Base-by-base conservation (phyloP, 2,888 invertebrate species). In the Halocaridina rubra region DNA sequence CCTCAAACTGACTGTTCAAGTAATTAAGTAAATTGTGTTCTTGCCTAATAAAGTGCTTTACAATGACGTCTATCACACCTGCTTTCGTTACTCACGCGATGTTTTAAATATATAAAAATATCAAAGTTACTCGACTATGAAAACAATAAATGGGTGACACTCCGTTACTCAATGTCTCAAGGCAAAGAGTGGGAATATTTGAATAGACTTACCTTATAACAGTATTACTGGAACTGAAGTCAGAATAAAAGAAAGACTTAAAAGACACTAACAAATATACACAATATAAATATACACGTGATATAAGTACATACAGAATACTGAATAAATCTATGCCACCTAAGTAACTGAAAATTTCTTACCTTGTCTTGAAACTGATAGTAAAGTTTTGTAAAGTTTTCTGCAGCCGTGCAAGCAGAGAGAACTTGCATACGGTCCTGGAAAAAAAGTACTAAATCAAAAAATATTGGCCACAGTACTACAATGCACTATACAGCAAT, bases 351-450 rank as follows among this genome's bases (percentile, higher is more conserved):
- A 16, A 7, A 5, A n/a, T 5, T 16, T 69, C 85, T 53, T 81
- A 86, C 86, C 79, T 79, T 81, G 27, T 86, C 86, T 10, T 81
- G 30, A 80, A 24, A 79, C 7, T 79, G 74, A 82, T 86, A 86
- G 29, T 82, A 86, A 2, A 78, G 74, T 22, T 86, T 82, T 7
- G 81, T 76, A 46, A 86, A 86, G 77, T 32, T 57, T 57, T 82
- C 82, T 7, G 82, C 82, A 8, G 76, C 61, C 27, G 76, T 71
- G 67, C 85, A 85, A 7, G 85, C 85, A 24, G 72, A 30, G 19
- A 77, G 8, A 29, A 77, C 19, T 33, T 77, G 57, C 61, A 77
- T 30, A 10, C 33, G 61, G 19, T 61, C 77, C 64, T 77, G 59
- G 10, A 59, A 61, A 19, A 61, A 5, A 46, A 16, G 10, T 16